These are phyloP conservation scores for Acrocephalus kingi DNA, from an alignment of 2,113 vertebrate species.

Conservation along the genomic window DNA sequence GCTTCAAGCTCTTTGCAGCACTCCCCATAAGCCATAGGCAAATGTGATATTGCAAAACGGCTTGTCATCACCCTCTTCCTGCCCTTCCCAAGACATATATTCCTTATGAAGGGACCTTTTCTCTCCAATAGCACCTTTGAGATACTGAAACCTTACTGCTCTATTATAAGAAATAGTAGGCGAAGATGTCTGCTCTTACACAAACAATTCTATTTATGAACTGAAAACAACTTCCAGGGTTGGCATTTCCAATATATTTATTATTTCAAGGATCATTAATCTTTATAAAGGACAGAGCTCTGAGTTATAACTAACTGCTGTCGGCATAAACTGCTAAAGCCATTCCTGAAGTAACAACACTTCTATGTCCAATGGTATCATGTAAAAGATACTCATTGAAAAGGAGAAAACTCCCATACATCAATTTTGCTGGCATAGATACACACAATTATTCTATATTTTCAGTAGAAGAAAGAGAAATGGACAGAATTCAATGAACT, in stretches of 20 bases:
- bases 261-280: slow-evolving; percentile 25
- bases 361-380: neutral
- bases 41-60: slow-evolving; percentile 23
- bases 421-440: neutral
- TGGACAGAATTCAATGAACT: neutral
- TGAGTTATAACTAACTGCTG: neutral
- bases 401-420: neutral
- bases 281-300: neutral
- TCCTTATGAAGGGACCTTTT: slow-evolving; percentile 35
- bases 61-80: slow-evolving; percentile 59
- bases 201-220: slow-evolving; percentile 19
- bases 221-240: neutral
- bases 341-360: neutral
- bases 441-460: neutral
- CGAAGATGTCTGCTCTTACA: neutral
- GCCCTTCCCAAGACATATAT: slow-evolving; percentile 11
- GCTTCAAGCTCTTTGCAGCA: slow-evolving; percentile 1
- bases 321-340: neutral
- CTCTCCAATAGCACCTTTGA: slow-evolving; percentile 1
- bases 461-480: neutral
- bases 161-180: neutral
- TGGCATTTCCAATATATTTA: neutral
- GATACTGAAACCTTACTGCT: neutral
- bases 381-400: neutral
- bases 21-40: neutral